Conservation (phyloP, 2,797 vertebrate genomes). For the Pseudocheirus occidentalis region DNA sequence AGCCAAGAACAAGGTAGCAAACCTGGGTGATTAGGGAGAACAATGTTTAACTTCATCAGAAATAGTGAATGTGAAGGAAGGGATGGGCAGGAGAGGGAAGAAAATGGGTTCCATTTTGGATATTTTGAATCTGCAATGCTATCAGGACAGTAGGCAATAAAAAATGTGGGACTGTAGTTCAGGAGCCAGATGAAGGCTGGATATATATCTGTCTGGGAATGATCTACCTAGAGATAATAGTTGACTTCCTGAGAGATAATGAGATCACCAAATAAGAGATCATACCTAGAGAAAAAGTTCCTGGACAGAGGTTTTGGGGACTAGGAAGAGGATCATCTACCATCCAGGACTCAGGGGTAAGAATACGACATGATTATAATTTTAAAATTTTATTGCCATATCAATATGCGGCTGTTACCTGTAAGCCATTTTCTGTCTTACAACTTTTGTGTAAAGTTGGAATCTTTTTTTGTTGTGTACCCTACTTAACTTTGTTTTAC, state of each 20-base stretch:
- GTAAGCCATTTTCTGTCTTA: background rate
- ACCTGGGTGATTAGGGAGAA: background rate
- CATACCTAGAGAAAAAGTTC: background rate
- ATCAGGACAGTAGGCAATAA: background rate
- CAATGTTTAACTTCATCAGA: background rate
- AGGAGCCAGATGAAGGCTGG: background rate
- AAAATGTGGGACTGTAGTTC: background rate
- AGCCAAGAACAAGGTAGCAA: background rate
- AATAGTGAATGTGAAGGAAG: background rate
- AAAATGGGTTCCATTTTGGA: background rate
- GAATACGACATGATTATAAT: constrained; percentile 1
- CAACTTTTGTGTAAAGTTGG: background rate
- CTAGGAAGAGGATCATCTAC: constrained; percentile 55
- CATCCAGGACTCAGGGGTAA: constrained; percentile 87
- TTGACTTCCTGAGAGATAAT: background rate
- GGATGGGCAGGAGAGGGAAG: background rate
- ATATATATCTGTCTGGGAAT: background rate
- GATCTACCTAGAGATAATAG: background rate
- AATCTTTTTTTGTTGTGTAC: background rate
- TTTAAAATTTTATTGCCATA: background rate
- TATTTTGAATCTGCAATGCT: background rate
- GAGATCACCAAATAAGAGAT: background rate
- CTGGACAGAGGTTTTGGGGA: background rate
- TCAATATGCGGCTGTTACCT: background rate
- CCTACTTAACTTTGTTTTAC: background rate